Evolutionary conservation across 2,888 invertebrate genomes (phyloP), one percentile per base, ranked within the genome.

Genomic region (Rhynchonema sp.): DNA sequence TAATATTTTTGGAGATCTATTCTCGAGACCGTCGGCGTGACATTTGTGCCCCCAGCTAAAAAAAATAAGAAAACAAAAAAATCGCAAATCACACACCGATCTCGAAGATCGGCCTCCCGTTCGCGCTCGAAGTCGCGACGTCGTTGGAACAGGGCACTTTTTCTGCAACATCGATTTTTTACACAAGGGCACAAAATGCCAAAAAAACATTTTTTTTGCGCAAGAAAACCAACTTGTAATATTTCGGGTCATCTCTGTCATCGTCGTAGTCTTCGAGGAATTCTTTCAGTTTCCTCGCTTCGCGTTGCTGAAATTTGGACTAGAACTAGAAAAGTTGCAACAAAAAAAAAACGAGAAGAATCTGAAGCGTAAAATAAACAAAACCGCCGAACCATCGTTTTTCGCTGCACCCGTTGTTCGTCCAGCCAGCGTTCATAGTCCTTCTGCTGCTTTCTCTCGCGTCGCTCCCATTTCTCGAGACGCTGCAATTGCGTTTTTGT

Each of bases 201-300:
- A 17, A 13, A 38, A 17, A 17, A 13, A 38, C 38, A n/a, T n/a
- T n/a, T n/a, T n/a, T n/a, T n/a, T n/a, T 38, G 38, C 17, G 6
- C 38, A 38, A 38, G 17, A 38, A 38, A 38, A 38, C 6, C 38
- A 38, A 38, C 83, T 87, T 90, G 79, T 94, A 98, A 78, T 87
- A 98, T 78, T 94, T 94, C 57, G 85, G 81, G 74, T 98, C 98
- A 75, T 96, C 92, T 59, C 91, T 80, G 75, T 94, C 92, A 75
- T 98, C 98, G 72, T 96, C 94, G 73, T 99, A 99, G 75, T 98
- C 96, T 77, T 98, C 98, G 1, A 98, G 81, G 76, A 99, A 99
- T 78, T 94, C 90, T 75, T 91, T 90, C 59, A 98, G 80, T 54
- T 88, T 80, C 76, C 88, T 87, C 0, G 91, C 92, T 76, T 98